These are phyloP conservation scores for Homalodisca vitripennis DNA, from an alignment of 1,140 invertebrate genomes.

Conservation along the genomic window DNA sequence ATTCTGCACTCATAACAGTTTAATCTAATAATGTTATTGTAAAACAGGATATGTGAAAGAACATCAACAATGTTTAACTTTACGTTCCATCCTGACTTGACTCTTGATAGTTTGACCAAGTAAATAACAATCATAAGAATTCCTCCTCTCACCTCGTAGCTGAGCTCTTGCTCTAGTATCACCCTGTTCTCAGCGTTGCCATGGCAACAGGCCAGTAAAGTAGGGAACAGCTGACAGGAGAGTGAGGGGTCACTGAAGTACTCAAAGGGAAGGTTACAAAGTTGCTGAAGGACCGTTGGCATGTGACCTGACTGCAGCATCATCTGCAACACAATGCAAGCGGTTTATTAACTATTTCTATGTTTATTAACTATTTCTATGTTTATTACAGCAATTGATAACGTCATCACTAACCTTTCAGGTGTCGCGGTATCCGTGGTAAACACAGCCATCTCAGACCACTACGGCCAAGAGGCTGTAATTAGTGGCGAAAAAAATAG, in stretches of 20 bases:
- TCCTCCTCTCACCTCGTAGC: slow-evolving; percentile 73
- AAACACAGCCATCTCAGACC: too few species aligned
- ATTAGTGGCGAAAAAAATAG: too few species aligned
- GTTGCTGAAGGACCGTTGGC: slow-evolving; percentile 83
- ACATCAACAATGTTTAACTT: too few species aligned
- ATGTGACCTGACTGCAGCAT: slow-evolving; percentile 72
- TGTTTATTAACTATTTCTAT: background rate
- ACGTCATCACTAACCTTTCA: too few species aligned
- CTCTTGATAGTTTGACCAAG: too few species aligned
- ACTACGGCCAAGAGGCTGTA: too few species aligned
- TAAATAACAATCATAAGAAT: too few species aligned
- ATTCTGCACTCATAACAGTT: too few species aligned
- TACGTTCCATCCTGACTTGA: too few species aligned
- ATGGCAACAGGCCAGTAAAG: slow-evolving; percentile 77
- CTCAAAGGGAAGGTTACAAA: slow-evolving; percentile 85
- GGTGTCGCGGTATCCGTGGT: too few species aligned
- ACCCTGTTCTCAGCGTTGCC: slow-evolving; percentile 65
- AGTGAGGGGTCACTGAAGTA: slow-evolving; percentile 81
- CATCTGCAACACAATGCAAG: slow-evolving; percentile 55
- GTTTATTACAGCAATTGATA: background rate
- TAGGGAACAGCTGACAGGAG: slow-evolving; percentile 80
- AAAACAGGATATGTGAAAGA: too few species aligned
- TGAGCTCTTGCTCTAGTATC: slow-evolving; percentile 77
- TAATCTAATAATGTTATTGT: too few species aligned
- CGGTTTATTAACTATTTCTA: background rate